These are phyloP conservation scores for Cyanoderma ruficeps DNA, from an alignment of 2,113 vertebrate species.

Conservation along the genomic window DNA sequence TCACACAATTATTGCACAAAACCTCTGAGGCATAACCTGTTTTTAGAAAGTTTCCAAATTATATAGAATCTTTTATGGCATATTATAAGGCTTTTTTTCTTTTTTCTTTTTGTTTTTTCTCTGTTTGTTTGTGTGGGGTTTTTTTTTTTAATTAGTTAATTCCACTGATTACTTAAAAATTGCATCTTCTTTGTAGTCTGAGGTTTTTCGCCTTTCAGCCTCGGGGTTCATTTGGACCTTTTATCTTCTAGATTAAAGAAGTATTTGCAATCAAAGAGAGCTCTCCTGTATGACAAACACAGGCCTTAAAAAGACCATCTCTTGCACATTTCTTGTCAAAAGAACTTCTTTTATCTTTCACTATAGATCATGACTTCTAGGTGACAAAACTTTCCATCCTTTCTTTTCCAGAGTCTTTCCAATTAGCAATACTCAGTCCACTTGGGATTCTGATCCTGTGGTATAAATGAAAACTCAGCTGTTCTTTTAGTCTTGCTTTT, in stretches of 20 bases:
- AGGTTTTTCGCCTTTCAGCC: neutral
- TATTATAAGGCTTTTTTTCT: neutral
- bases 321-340: neutral
- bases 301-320: neutral
- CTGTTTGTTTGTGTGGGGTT: too few species aligned
- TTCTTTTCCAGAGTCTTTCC: neutral
- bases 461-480: neutral
- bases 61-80: neutral
- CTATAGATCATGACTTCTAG: neutral
- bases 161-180: neutral
- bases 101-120: accelerated
- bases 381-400: neutral
- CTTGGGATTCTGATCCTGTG: neutral
- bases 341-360: neutral
- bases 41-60: neutral
- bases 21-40: neutral
- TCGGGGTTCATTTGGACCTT: neutral
- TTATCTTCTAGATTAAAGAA: conserved; percentile 23
- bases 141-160: neutral
- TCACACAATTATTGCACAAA: neutral
- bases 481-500: neutral
- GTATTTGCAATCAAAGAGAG: neutral
- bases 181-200: neutral
- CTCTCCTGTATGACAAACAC: neutral
- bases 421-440: neutral